These are phyloP conservation scores for Diogma glabrata DNA, from an alignment of 2,888 invertebrate species.

Conservation along the genomic window DNA sequence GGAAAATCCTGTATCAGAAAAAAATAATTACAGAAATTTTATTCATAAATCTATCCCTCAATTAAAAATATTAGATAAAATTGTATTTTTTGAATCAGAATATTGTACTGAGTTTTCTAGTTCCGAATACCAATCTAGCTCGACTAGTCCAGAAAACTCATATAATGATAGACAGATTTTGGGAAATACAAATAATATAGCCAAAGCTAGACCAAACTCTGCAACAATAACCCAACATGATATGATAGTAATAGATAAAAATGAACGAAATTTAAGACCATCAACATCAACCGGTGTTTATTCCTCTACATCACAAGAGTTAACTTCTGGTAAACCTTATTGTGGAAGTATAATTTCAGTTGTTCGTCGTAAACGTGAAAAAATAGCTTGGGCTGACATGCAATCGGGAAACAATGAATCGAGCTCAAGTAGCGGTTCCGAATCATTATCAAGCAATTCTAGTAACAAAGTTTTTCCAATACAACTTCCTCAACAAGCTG, in stretches of 20 bases:
- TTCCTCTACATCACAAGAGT: not conserved
- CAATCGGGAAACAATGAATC: constrained; percentile 7
- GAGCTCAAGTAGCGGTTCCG: constrained; percentile 12
- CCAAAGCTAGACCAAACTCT: too few species aligned
- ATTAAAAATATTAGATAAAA: constrained; percentile 35
- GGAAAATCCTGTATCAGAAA: constrained; percentile 36
- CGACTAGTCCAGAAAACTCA: constrained; percentile 1
- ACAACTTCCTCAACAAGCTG: constrained; percentile 14
- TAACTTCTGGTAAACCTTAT: constrained; percentile 15
- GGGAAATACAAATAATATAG: not conserved
- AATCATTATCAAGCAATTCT: constrained; percentile 4
- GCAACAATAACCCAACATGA: not conserved
- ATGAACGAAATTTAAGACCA: constrained; percentile 7
- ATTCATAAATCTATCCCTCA: constrained; percentile 33
- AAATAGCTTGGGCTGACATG: constrained; percentile 13
- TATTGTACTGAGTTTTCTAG: not conserved
- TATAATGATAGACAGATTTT: not conserved
- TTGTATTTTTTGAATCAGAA: constrained; percentile 19
- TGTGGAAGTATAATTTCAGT: constrained; percentile 17
- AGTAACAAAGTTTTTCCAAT: constrained; percentile 15
- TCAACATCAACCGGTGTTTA: constrained; percentile 10
- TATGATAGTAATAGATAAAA: not conserved
- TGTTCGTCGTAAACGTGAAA: constrained; percentile 9
- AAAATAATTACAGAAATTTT: constrained; percentile 30
- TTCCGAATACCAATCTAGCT: constrained; percentile 4